Evolutionary conservation across 1,140 invertebrate species (phyloP).

Genomic region (Branchinecta lindahli): DNA sequence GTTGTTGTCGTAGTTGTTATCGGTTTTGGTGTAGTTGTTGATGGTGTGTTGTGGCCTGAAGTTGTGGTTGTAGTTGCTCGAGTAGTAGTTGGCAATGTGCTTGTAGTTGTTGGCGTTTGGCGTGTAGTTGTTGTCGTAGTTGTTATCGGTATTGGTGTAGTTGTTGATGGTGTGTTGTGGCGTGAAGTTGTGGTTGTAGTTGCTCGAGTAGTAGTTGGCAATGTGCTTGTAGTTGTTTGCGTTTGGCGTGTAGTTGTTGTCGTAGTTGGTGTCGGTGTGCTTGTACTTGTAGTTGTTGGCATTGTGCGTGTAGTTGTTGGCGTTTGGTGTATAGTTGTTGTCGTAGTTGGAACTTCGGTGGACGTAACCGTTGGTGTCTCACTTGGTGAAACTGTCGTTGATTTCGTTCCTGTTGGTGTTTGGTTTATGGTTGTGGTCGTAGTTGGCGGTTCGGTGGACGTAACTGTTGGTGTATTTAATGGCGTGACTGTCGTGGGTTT

Average conservation of each 20-base stretch:
- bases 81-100: slow-evolving; percentile 5
- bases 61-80: slow-evolving; percentile 15
- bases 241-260: slow-evolving; percentile 13
- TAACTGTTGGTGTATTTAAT: slow-evolving; percentile 12
- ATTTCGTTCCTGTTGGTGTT: slow-evolving; percentile 16
- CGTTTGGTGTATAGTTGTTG: slow-evolving; percentile 12
- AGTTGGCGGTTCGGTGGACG: neutral
- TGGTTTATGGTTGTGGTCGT: neutral
- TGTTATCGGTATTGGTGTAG: neutral
- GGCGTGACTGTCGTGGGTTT: neutral
- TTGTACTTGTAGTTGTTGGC: slow-evolving; percentile 14
- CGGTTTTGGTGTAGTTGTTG: slow-evolving; percentile 9
- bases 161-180: slow-evolving; percentile 12
- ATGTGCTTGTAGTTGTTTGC: slow-evolving; percentile 9
- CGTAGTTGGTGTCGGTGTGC: neutral
- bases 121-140: slow-evolving; percentile 13
- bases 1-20: slow-evolving; percentile 10
- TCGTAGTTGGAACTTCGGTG: slow-evolving; percentile 11
- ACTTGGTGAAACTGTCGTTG: slow-evolving; percentile 9
- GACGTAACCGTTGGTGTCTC: neutral
- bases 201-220: slow-evolving; percentile 8
- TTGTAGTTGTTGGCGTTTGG: slow-evolving; percentile 12
- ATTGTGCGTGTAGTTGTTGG: slow-evolving; percentile 10
- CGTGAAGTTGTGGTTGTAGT: slow-evolving; percentile 13
- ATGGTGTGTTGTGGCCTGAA: neutral